Base-by-base conservation (phyloP, 2,888 invertebrate species). In the Catocala fraxini region DNA sequence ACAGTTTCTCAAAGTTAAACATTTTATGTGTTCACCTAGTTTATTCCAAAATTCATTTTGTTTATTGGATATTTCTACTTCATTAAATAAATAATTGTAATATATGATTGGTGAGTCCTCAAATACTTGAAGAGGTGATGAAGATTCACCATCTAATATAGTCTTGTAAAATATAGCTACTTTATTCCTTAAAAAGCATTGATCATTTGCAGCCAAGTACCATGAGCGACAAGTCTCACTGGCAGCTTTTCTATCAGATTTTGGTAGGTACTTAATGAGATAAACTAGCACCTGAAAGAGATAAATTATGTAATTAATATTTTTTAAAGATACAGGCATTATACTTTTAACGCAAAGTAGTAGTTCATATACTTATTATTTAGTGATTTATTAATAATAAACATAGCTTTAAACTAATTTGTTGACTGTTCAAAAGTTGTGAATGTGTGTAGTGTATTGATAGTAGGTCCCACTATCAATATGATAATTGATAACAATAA, bases 171-270 rank as follows among this genome's bases (percentile, higher is more conserved):
- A 91, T 43, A 94, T 83, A 51, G 95, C 89, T 39, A 93, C 87
- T 85, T 95, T 94, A 59, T 89, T 90, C 77, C 95, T 95, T 63
- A 94, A 84, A 73, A 95, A 95, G 65, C 95, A 94, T 67, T 95
- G 93, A 77, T 96, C 95, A 76, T 96, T 95, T 6, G 96, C 95
- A 11, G 97, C 97, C 65, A 95, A 94, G 69, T 96, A 95, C 97
- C 97, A 97, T 0, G 94, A 89, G 13, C 87, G 93, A 81, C 96
- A 96, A 33, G 96, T 96, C 71, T 96, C 92, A 71, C 96, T 95
- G 43, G 96, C 96, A 51, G 95, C 91, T 84, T 96, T 95, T 72
- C 96, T 90, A 81, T 97, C 97, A 1, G 96, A 93, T 73, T 95
- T 95, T 43, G 95, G 94, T 71, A 96, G 86, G 85, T 95, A 96